Percentiles rank a stretch among this genome's conserved stretches.
These are phyloP conservation scores for Pterois miles DNA, from an alignment of 2,797 vertebrate genomes.

Conservation along the genomic window DNA sequence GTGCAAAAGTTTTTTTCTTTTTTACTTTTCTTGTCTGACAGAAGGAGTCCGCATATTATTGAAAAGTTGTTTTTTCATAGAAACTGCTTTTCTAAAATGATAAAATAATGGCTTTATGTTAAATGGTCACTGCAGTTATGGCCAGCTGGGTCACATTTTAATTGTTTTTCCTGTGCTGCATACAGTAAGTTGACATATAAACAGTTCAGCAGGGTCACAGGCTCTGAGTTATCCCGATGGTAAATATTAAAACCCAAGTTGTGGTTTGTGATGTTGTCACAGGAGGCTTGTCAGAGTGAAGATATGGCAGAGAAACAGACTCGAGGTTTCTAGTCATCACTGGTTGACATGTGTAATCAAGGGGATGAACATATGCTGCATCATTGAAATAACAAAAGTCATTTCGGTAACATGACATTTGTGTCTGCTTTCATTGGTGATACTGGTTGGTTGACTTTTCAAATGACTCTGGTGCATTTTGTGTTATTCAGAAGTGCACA, in stretches of 20 bases:
- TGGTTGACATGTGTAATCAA: slow-evolving; percentile 40
- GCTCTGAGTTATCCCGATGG: neutral
- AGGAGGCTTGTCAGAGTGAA: slow-evolving; percentile 37
- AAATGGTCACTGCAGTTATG: neutral
- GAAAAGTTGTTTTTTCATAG: neutral
- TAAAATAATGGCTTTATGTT: neutral
- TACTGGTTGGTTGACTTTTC: slow-evolving; percentile 33
- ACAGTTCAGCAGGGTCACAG: neutral
- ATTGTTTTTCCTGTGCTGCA: neutral
- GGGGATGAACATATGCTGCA: slow-evolving; percentile 22
- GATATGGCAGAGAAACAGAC: slow-evolving; percentile 20
- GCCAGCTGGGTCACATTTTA: neutral
- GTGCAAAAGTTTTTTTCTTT: neutral
- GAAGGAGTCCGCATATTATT: neutral
- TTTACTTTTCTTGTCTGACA: neutral
- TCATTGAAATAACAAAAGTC: slow-evolving; percentile 58
- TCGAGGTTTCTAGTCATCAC: slow-evolving; percentile 44
- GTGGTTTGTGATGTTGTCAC: slow-evolving; percentile 38
- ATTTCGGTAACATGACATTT: slow-evolving; percentile 35
- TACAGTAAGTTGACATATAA: neutral
- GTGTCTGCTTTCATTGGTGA: slow-evolving; percentile 35
- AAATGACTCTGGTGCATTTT: slow-evolving; percentile 21
- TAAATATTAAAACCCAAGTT: slow-evolving; percentile 11
- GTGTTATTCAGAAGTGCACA: slow-evolving; percentile 20
- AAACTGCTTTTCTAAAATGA: neutral